Evolutionary conservation across 2,797 vertebrate species (phyloP).

Genomic region (Anas flavirostris): DNA sequence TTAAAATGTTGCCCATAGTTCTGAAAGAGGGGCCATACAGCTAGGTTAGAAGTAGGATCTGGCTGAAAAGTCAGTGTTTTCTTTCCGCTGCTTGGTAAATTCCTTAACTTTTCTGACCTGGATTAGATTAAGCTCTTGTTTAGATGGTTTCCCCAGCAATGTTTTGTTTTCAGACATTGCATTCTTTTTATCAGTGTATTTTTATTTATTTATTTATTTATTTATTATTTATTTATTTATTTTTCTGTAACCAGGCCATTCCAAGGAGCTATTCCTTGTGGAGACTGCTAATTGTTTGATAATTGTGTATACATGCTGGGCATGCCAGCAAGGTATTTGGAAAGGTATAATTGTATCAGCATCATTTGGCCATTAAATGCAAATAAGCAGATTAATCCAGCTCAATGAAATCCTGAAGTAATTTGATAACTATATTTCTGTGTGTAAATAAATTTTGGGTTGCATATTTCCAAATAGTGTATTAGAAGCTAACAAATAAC

Average conservation of each 20-base stretch:
- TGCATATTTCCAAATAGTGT: background rate
- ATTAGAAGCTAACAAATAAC: background rate
- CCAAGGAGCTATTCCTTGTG: background rate
- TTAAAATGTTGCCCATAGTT: background rate
- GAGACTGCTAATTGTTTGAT: background rate
- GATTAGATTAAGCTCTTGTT: background rate
- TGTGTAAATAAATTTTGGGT: background rate
- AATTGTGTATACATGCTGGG: background rate
- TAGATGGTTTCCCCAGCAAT: background rate
- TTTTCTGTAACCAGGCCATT: background rate
- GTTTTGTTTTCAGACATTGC: background rate
- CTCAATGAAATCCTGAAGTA: background rate
- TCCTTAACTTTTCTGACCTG: background rate
- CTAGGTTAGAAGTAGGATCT: background rate
- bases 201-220: background rate
- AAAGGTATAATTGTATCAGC: background rate
- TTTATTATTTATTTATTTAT: no score
- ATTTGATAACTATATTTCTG: background rate
- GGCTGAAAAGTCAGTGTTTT: background rate
- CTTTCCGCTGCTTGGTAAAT: background rate
- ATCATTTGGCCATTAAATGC: background rate
- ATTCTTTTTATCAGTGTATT: background rate
- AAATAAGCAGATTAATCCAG: background rate
- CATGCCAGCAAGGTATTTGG: background rate
- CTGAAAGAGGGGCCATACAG: background rate